Conservation (phyloP, 64 coral and sea anemone genomes). For the Montipora capricornis region DNA sequence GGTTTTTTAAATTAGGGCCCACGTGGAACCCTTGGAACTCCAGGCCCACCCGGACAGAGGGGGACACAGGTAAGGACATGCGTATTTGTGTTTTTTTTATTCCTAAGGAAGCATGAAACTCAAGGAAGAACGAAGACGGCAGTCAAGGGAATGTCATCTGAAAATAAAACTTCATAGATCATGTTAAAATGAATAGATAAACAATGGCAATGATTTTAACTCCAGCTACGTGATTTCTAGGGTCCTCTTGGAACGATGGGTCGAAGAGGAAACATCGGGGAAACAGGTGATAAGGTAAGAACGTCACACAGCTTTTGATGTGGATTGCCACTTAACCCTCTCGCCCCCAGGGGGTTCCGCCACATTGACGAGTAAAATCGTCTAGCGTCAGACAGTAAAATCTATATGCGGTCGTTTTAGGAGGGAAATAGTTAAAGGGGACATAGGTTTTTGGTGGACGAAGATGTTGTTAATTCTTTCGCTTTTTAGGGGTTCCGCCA, state of each 20-base stretch:
- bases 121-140: too few species aligned
- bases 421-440: too few species aligned
- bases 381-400: not conserved
- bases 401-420: too few species aligned
- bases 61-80: not conserved
- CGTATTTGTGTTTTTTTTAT: not conserved
- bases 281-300: constrained; percentile 20
- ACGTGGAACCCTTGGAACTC: not conserved
- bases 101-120: too few species aligned
- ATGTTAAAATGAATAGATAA: too few species aligned
- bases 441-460: too few species aligned
- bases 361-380: not conserved
- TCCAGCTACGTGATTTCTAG: not conserved
- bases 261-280: not conserved
- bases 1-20: not conserved
- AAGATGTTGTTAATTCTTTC: too few species aligned
- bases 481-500: too few species aligned
- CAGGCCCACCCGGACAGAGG: constrained; percentile 6
- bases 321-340: too few species aligned
- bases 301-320: not conserved
- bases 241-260: not conserved
- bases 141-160: too few species aligned
- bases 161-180: too few species aligned
- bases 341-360: too few species aligned
- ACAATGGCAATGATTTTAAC: not conserved